These are phyloP conservation scores for Slavum lentiscoides DNA, from an alignment of 2,888 invertebrate genomes.

Conservation along the genomic window DNA sequence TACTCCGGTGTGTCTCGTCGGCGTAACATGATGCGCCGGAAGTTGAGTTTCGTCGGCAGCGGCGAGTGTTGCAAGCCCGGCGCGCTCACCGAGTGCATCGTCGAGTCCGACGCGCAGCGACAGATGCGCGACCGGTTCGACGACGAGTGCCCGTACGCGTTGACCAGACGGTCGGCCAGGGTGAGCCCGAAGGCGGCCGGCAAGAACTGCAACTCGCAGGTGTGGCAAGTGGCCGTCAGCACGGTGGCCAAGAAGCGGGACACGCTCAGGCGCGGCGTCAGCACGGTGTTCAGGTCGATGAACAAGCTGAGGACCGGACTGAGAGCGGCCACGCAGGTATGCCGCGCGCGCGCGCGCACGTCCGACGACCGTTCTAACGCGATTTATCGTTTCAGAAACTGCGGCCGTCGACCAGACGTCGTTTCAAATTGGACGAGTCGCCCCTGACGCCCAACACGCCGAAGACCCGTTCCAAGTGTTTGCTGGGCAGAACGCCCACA, in stretches of 20 bases:
- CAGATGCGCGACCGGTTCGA: slow-evolving; percentile 50
- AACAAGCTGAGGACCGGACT: slow-evolving; percentile 42
- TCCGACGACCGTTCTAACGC: too few relatives aligned
- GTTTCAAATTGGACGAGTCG: slow-evolving; percentile 51
- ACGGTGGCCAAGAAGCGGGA: slow-evolving; percentile 40
- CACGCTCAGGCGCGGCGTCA: slow-evolving; percentile 19
- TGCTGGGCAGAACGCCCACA: slow-evolving; percentile 70
- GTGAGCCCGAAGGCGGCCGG: not conserved
- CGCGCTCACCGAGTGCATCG: slow-evolving; percentile 1
- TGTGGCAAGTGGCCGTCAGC: slow-evolving; percentile 45
- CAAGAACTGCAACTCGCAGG: slow-evolving; percentile 39
- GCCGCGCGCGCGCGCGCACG: too few relatives aligned
- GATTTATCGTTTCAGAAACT: slow-evolving; percentile 41
- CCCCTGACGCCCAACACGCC: slow-evolving; percentile 54
- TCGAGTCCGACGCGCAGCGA: slow-evolving; percentile 27
- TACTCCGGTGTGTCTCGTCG: too few relatives aligned
- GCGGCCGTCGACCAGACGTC: slow-evolving; percentile 46
- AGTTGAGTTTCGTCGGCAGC: slow-evolving; percentile 30
- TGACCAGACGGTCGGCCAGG: slow-evolving; percentile 2
- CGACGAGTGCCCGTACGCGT: slow-evolving; percentile 50
- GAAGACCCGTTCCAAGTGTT: slow-evolving; percentile 50
- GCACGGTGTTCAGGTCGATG: slow-evolving; percentile 40
- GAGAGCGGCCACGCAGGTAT: slow-evolving; percentile 29
- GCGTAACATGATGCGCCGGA: slow-evolving; percentile 36
- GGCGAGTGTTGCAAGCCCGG: slow-evolving; percentile 8